phyloP scores from a whole-genome alignment of 2,888 invertebrate species.

The Sesia apiformis region DNA sequence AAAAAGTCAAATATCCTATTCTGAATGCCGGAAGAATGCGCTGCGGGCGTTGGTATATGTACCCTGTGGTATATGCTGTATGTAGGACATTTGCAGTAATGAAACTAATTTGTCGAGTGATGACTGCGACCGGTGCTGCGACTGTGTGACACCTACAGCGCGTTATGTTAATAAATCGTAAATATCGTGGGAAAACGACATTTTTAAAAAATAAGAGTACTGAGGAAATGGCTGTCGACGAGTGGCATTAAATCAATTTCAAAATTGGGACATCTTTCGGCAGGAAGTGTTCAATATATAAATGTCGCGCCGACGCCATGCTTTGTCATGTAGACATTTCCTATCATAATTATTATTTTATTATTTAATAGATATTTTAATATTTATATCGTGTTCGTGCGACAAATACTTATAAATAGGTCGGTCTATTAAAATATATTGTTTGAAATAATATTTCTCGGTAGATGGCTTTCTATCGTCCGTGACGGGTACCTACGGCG shows the following conservation, averaged over 20 bases:
- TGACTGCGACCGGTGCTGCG: constrained; percentile 11
- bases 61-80: too few species aligned
- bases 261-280: constrained; percentile 69
- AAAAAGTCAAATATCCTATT: too few species aligned
- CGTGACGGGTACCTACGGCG: not conserved
- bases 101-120: constrained; percentile 37
- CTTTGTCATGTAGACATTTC: constrained; percentile 33
- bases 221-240: constrained; percentile 65
- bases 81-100: not conserved
- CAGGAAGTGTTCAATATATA: constrained; percentile 65
- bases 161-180: constrained; percentile 27
- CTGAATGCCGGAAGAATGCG: too few species aligned
- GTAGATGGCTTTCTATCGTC: too few species aligned
- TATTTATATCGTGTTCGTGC: constrained; percentile 13
- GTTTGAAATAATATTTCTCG: too few species aligned
- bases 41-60: too few species aligned
- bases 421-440: not conserved
- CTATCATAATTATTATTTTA: constrained; percentile 28
- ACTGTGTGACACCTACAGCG: constrained; percentile 19
- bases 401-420: constrained; percentile 4
- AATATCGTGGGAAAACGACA: constrained; percentile 36
- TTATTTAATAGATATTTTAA: constrained; percentile 3
- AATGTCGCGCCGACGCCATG: constrained; percentile 37
- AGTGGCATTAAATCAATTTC: constrained; percentile 62
- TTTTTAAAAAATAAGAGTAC: constrained; percentile 34